Conservation (phyloP, 2,797 vertebrate species). For the Sebastes flavidus region DNA sequence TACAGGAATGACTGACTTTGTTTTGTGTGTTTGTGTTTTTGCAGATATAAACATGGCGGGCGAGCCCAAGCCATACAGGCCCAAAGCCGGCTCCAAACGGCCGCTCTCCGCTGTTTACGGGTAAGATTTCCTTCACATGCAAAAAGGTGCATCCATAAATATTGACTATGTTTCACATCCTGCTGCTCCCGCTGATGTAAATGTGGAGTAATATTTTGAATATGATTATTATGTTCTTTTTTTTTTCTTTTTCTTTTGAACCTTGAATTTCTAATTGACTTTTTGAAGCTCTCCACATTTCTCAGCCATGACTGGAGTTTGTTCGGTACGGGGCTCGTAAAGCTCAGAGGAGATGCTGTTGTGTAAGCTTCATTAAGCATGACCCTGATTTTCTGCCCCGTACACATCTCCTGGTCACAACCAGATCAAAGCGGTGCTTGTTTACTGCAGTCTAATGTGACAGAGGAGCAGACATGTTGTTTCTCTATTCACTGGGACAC, state of each 20-base stretch:
- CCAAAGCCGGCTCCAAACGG: slow-evolving; percentile 92
- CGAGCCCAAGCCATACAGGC: slow-evolving; percentile 97
- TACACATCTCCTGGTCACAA: slow-evolving; percentile 49
- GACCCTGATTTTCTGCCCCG: slow-evolving; percentile 51
- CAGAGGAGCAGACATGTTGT: slow-evolving; percentile 11
- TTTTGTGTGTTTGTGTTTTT: slow-evolving; percentile 44
- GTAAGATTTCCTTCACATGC: slow-evolving; percentile 69
- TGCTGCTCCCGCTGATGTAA: slow-evolving; percentile 26
- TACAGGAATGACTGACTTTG: background rate
- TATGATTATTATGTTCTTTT: background rate
- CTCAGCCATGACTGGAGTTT: slow-evolving; percentile 22
- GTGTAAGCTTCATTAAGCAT: slow-evolving; percentile 60
- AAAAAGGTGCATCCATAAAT: background rate
- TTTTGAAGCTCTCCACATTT: slow-evolving; percentile 17
- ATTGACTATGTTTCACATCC: background rate
- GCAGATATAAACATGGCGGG: slow-evolving; percentile 99
- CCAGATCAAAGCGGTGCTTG: slow-evolving; percentile 53
- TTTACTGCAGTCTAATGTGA: slow-evolving; percentile 52
- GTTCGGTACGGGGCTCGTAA: slow-evolving; percentile 6
- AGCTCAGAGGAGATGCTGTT: slow-evolving; percentile 59
- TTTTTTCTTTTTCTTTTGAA: background rate
- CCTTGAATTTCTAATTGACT: slow-evolving; percentile 42
- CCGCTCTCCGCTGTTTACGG: slow-evolving; percentile 97
- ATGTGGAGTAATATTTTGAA: slow-evolving; percentile 18
- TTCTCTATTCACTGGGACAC: slow-evolving; percentile 16